Evolutionary conservation across 2,797 vertebrate species (phyloP).

Genomic region (Pagetopsis macropterus): DNA sequence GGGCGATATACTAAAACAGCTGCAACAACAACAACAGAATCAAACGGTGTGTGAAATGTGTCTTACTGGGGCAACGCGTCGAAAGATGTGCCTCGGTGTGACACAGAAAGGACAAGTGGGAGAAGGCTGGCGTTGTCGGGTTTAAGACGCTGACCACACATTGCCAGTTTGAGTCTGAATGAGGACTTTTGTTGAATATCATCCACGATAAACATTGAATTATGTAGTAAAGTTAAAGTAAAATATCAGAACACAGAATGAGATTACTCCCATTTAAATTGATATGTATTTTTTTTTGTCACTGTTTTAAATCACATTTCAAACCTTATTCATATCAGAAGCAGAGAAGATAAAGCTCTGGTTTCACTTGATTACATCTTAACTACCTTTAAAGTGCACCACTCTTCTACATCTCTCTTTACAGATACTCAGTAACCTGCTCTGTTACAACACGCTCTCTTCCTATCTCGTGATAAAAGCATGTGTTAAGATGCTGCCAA

Average conservation of each 20-base stretch:
- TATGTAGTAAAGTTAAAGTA: not conserved
- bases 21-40: conserved; percentile 36
- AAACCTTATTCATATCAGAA: not conserved
- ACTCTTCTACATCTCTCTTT: not conserved
- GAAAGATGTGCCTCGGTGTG: conserved; percentile 24
- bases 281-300: not conserved
- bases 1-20: conserved; percentile 40
- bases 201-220: not conserved
- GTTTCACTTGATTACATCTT: not conserved
- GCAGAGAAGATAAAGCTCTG: not conserved
- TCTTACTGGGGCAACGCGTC: conserved; percentile 44
- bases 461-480: not conserved
- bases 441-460: not conserved
- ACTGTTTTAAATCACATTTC: not conserved
- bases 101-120: conserved; percentile 20
- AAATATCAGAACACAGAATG: not conserved
- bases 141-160: conserved; percentile 26
- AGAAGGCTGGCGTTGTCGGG: not conserved
- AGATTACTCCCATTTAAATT: not conserved
- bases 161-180: not conserved
- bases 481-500: not conserved
- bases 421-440: conserved; percentile 1
- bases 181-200: conserved; percentile 1
- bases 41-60: no score
- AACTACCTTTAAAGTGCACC: not conserved